Evolutionary conservation across 1,140 invertebrate species (phyloP).

Genomic region (Hyles euphorbiae): DNA sequence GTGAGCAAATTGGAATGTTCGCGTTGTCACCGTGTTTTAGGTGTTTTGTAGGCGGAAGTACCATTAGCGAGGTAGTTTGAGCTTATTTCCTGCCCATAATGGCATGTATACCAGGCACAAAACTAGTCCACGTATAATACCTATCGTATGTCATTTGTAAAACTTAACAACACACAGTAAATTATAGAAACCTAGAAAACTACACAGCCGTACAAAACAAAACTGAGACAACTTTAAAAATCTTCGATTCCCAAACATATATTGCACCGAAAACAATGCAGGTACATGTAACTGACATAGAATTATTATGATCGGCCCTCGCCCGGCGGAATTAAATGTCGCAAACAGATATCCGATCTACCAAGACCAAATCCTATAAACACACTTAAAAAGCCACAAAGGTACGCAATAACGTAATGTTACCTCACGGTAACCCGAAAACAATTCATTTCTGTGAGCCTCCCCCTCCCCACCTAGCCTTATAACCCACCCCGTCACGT

Average conservation of each 20-base stretch:
- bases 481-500: slow-evolving; percentile 15
- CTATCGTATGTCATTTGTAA: too few species aligned
- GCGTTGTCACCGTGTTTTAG: slow-evolving; percentile 1
- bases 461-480: slow-evolving; percentile 12
- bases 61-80: too few species aligned
- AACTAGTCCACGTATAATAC: too few species aligned
- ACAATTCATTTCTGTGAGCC: slow-evolving; percentile 53
- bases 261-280: slow-evolving; percentile 2
- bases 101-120: too few species aligned
- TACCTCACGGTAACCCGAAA: slow-evolving; percentile 49
- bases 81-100: too few species aligned
- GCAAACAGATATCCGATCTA: slow-evolving; percentile 2
- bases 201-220: too few species aligned
- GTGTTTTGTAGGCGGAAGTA: too few species aligned
- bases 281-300: slow-evolving; percentile 8
- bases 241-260: slow-evolving; percentile 13
- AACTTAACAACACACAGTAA: too few species aligned
- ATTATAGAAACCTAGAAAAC: too few species aligned
- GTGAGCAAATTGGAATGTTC: slow-evolving; percentile 27
- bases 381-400: slow-evolving; percentile 52
- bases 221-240: not conserved
- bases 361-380: slow-evolving; percentile 40
- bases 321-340: slow-evolving; percentile 16
- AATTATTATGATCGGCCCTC: slow-evolving; percentile 12
- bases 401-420: slow-evolving; percentile 55